phyloP scores from a whole-genome alignment of 2,888 invertebrate species.

The Candidula unifasciata region DNA sequence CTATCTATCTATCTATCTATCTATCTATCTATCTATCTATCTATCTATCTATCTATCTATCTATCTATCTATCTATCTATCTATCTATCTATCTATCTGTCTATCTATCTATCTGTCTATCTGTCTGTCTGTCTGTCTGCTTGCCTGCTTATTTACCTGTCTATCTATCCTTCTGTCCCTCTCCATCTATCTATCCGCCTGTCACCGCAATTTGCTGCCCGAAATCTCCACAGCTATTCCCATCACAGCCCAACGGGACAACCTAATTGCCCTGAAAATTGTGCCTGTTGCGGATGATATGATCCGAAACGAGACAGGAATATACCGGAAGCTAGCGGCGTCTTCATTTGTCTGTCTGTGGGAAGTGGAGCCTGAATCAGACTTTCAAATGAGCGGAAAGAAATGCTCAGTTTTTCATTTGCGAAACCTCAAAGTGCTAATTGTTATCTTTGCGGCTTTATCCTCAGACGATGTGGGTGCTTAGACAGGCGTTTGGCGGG shows the following conservation, averaged over 20 bases:
- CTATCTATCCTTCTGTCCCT: not conserved
- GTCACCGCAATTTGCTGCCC: not conserved
- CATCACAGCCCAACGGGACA: conserved; percentile 2
- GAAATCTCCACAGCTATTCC: not conserved
- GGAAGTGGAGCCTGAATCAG: not conserved
- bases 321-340: conserved; percentile 15
- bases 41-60: no score
- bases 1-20: no score
- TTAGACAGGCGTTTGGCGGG: not conserved
- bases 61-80: no score
- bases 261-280: conserved; percentile 31
- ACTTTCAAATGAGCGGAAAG: not conserved
- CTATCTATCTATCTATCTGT: no score
- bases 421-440: conserved; percentile 18
- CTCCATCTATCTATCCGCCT: not conserved
- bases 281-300: conserved; percentile 17
- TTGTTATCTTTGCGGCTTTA: conserved; percentile 7
- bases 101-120: not conserved
- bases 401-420: conserved; percentile 21
- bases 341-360: conserved; percentile 31
- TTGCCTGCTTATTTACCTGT: not conserved
- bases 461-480: not conserved
- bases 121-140: conserved; percentile 4
- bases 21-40: no score
- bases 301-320: conserved; percentile 40